These are phyloP conservation scores for Eupithecia insigniata DNA, from an alignment of 2,888 invertebrate genomes.

Conservation along the genomic window DNA sequence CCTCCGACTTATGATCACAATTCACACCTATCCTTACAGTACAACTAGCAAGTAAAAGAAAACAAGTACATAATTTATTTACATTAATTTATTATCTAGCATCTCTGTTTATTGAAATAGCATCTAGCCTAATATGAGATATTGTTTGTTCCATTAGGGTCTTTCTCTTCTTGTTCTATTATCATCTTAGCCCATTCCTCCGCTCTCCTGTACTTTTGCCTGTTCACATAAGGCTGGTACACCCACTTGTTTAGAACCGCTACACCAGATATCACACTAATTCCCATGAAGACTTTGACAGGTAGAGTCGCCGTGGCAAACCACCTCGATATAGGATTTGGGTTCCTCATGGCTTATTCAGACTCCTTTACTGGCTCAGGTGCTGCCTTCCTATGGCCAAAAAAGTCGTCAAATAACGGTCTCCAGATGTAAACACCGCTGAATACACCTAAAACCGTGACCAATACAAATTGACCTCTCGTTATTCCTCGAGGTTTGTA, in stretches of 20 bases:
- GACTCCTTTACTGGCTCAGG: conserved; percentile 39
- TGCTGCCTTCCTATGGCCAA: conserved; percentile 48
- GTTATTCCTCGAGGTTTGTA: conserved; percentile 70
- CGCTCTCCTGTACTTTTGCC: conserved; percentile 57
- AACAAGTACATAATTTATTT: neutral
- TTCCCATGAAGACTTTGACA: conserved; percentile 68
- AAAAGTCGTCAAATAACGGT: conserved; percentile 70
- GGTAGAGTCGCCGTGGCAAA: conserved; percentile 61
- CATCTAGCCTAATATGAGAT: conserved; percentile 49
- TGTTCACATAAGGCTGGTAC: conserved; percentile 61
- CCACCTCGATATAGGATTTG: conserved; percentile 47
- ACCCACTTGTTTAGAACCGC: conserved; percentile 58
- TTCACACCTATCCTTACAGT: neutral
- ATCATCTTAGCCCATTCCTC: conserved; percentile 74
- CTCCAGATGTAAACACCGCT: conserved; percentile 82
- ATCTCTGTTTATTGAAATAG: conserved; percentile 10
- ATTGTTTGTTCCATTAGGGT: conserved; percentile 50
- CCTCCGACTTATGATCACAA: neutral
- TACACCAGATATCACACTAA: conserved; percentile 65
- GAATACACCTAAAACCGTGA: conserved; percentile 71
- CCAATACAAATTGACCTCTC: conserved; percentile 69
- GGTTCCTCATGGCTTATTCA: conserved; percentile 57
- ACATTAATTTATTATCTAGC: conserved; percentile 24
- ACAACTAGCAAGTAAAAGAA: neutral
- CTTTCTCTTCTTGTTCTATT: conserved; percentile 68